phyloP scores from a whole-genome alignment of 2,113 vertebrate genomes.

The Aphyosemion australe region DNA sequence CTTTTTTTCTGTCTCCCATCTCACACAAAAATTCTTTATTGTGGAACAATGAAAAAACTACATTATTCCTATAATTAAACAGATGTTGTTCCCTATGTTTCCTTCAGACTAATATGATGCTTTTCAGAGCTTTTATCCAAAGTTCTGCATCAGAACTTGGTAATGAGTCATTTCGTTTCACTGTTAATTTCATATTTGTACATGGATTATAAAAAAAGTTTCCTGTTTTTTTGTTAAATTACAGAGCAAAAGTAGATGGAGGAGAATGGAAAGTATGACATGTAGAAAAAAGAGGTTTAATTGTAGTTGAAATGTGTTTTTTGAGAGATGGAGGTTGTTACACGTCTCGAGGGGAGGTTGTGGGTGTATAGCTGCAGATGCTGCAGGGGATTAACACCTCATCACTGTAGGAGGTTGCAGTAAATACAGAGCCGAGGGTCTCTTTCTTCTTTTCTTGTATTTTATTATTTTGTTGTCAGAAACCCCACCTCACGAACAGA shows the following conservation, averaged over 20 bases:
- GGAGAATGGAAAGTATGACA: constrained; percentile 55
- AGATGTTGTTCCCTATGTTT: constrained; percentile 4
- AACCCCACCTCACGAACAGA: constrained; percentile 42
- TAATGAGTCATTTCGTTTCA: background rate
- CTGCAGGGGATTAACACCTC: constrained; percentile 50
- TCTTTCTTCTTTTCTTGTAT: constrained; percentile 18
- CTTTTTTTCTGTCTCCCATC: constrained; percentile 39
- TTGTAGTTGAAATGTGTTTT: constrained; percentile 79
- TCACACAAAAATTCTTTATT: constrained; percentile 39
- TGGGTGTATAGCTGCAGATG: constrained; percentile 70
- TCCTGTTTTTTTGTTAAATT: constrained; percentile 1
- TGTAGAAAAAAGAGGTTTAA: constrained; percentile 73
- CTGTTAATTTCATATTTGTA: background rate
- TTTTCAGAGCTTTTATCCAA: background rate
- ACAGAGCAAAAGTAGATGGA: constrained; percentile 54
- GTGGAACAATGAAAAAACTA: constrained; percentile 48
- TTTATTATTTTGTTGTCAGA: constrained; percentile 22
- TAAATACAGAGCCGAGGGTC: constrained; percentile 68
- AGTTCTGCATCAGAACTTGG: background rate
- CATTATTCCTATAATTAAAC: background rate
- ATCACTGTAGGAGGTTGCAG: constrained; percentile 62
- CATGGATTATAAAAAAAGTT: no score
- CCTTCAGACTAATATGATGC: no score
- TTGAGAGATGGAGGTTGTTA: constrained; percentile 75
- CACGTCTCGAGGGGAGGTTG: constrained; percentile 60